Base-by-base conservation (phyloP, 2,797 vertebrate species). In the Florisuga fusca region DNA sequence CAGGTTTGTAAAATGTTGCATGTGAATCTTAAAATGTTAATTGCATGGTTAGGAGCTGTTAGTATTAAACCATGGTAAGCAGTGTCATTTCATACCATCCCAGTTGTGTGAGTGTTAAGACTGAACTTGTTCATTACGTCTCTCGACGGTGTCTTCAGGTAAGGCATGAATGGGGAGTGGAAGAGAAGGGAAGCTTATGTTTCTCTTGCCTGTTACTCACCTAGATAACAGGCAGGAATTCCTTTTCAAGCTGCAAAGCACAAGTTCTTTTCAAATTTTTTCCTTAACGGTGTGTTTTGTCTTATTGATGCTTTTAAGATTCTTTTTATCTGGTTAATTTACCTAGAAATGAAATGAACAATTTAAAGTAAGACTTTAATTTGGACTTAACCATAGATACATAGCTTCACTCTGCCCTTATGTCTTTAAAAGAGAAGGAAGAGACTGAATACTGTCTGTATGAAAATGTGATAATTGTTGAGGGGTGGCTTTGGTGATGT, bases 1-100 rank as follows among this genome's bases (percentile, higher is more conserved):
- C 85, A 77, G 95, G 73, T 90, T 97, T 96, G 92, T 97, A 90
- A 96, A 94, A 77, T 84, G 74, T 63, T 94, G 89, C 71, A 55
- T 29, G 57, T 88, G 91, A 74, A 45, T 94, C 87, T 94, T 83
- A 66, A 93, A 76, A 74, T 92, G 66, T 92, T 78, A 76, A 76
- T 67, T 93, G 92, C 71, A 77, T 82, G 85, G 91, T 61, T 94
- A 87, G 95, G 74, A 84, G 15, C 76, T 57, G 48, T 78, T 95
- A 79, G 34, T 76, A 21, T 76, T 85, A 72, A 83, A 41, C 62
- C 66, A 15, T 87, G 96, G 84, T 89, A 75, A 90, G 93, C 87
- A 23, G 31, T 58, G 54, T 73, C 72, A 80, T 63, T 68, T 27
- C 6, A 2, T 92, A n/a, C 48, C 0, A 0, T 69, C 48, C 10